Conservation (phyloP, 2,797 vertebrate species). For the Anas bernieri region DNA sequence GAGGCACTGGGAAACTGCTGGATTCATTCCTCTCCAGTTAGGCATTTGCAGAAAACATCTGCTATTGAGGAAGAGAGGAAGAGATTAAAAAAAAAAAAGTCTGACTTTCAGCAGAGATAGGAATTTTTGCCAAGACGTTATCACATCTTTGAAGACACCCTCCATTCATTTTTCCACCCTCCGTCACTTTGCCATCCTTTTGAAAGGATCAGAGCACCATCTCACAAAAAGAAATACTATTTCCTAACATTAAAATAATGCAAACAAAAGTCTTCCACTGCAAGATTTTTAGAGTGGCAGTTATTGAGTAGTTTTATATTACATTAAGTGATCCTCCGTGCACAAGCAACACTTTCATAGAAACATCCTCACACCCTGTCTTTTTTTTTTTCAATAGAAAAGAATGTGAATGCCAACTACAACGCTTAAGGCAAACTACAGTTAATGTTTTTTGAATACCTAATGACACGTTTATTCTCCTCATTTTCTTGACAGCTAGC, state of each 20-base stretch:
- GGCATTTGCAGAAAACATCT: neutral
- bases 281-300: neutral
- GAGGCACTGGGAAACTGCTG: neutral
- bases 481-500: neutral
- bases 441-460: constrained; percentile 2
- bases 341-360: neutral
- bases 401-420: neutral
- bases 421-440: neutral
- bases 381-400: neutral
- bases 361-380: neutral
- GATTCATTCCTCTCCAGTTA: neutral
- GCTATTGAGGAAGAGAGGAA: neutral
- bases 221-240: neutral
- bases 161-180: neutral
- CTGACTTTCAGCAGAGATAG: neutral
- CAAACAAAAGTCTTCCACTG: neutral
- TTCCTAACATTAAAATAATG: neutral
- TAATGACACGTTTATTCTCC: neutral
- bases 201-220: neutral
- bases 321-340: neutral
- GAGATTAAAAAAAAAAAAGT: neutral
- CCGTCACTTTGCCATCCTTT: neutral
- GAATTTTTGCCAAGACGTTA: neutral
- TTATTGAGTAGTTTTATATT: neutral
- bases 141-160: neutral